Base-by-base conservation (phyloP, 2,113 vertebrate species). In the Oplegnathus fasciatus region DNA sequence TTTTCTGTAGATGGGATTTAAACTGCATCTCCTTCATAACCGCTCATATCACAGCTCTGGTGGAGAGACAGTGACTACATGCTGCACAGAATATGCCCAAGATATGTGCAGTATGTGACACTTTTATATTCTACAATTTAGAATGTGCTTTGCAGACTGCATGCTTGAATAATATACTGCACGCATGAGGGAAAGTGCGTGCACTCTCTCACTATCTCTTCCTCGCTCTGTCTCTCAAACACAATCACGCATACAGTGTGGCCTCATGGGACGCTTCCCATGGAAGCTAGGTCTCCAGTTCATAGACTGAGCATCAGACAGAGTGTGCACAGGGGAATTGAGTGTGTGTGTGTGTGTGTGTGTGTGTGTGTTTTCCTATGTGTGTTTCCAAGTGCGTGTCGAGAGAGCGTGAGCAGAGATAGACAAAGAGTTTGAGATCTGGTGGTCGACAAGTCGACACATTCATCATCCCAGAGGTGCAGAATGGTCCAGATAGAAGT, bases 271-370 rank as follows among this genome's bases (percentile, higher is more conserved):
- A 90, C 34, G 69, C 58, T 52, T 80, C 57, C 42, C 58, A 58
- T 79, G 50, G 70, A 71, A 89, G 83, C 64, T 48, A 37, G 69
- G 71, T 84, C 82, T 83, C 64, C 60, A 34, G 81, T 87, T 90
- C 65, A 86, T 65, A 86, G 71, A 81, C 75, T 75, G 84, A 81
- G 77, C 80, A 83, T 89, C 83, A 89, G 72, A 80, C 77, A 75
- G 78, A 85, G 61, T 67, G 44, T 17, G 48, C 86, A 82, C 86
- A 26, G 17, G 68, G 73, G 77, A 70, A 58, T 52, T 50, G 1
- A n/a, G 77, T 57, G 20, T 54, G 52, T 83, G 83, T 77, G 64
- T 80, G 52, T 46, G 22, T 72, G 82, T 67, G 22, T 72, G 44
- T 84, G 75, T 83, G 34, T 37, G 34, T 65, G 44, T 57, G 40